Evolutionary conservation across 2,797 vertebrate genomes (phyloP), one percentile per base, ranked within the genome.

Genomic region (Catostomus latipinnis): DNA sequence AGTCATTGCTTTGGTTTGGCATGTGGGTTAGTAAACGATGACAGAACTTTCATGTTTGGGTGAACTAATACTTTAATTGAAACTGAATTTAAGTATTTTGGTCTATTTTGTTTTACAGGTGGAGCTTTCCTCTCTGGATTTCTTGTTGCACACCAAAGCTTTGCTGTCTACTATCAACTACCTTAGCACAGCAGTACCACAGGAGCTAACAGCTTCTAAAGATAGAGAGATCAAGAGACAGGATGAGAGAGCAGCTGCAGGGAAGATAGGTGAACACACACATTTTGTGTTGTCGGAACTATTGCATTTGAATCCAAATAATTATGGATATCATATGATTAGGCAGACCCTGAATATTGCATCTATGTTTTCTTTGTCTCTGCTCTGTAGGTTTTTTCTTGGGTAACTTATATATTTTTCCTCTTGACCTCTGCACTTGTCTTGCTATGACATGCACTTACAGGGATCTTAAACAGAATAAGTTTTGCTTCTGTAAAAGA

Each of bases 111-210:
- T 69, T 70, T 54, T 7, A 11, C 91, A 99, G 97, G 96, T 99
- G 84, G 89, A 95, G 50, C 97, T 99, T 86, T 97, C 98, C 9
- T 97, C 96, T 0, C 84, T 99, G 87, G 93, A 96, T 81, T 91
- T 99, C 69, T 91, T 97, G 34, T 91, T 99, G 8, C 96, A 99
- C 85, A 96, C 96, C 13, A 94, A 96, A 86, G 97, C 97, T 48
- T 92, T 99, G 62, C 90, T 99, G 68, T 96, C 95, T 34, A 93
- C 96, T 85, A 90, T 98, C 80, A 96, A 91, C 86, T 99, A 94
- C 87, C 86, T 99, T 71, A 93, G 85, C 85, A 84, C 88, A 9
- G 89, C 92, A 63, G 5, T 94, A 62, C 96, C 95, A 0, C 88
- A 90, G n/a, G 82, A 89, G 6, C 81, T 82, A n/a, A 60, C 82